Evolutionary conservation across 2,888 invertebrate species (phyloP), one percentile per base, ranked within the genome.

Genomic region (Galeruca laticollis): DNA sequence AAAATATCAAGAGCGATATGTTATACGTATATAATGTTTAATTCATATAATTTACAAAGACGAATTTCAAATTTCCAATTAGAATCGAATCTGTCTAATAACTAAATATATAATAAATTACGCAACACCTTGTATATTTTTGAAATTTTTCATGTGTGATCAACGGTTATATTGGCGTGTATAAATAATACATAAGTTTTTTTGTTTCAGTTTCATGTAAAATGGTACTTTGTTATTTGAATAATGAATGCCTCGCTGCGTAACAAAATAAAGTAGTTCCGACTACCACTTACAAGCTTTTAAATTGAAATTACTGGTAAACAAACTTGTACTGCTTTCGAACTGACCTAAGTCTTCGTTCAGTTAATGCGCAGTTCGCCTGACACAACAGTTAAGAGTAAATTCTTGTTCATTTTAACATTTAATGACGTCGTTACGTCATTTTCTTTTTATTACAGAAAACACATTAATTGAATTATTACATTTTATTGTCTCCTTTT

Each of bases 281-380:
- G 35, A 11, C 15, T 18, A 33, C 13, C 4, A 31, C 33, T 31
- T 33, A 64, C 64, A 64, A 54, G 64, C 64, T 64, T 64, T 64
- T 64, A 64, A 64, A 64, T 64, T 64, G 64, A 43, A 64, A 56
- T 64, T 64, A 26, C 64, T 56, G 13, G 64, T 64, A 43, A 56
- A 64, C 56, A 56, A 37, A 57, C 35, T 15, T 57, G 64, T 64
- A 56, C 40, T 43, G 31, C 64, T 40, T 63, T 52, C 54, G 26
- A 37, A 54, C 56, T 57, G 35, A 57, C 64, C 56, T 31, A 56
- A 64, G 56, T 18, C 21, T 62, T 54, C 56, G 43, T 64, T 64
- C 18, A 9, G 26, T 64, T 33, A 33, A 56, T 33, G 33, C 33
- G 31, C 56, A 57, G 18, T 57, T 47, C 47, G 8, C 47, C 9